phyloP scores from a whole-genome alignment of 2,888 invertebrate species.

The Neoascia interrupta region DNA sequence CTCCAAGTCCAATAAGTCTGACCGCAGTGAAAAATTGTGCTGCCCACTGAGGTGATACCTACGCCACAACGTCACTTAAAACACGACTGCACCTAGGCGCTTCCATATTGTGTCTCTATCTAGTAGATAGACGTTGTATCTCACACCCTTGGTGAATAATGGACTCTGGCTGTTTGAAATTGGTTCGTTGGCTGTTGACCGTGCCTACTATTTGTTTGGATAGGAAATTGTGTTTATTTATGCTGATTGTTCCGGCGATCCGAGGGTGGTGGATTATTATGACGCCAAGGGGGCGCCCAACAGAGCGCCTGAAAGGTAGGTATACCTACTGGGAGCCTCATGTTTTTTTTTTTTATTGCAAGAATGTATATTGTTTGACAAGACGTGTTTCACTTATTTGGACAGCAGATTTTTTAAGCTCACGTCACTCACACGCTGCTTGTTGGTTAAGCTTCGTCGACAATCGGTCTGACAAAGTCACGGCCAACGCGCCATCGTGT shows the following conservation, averaged over 20 bases:
- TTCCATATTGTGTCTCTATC: too few species aligned
- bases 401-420: slow-evolving; percentile 10
- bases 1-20: not conserved
- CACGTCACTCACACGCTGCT: not conserved
- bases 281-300: not conserved
- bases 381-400: slow-evolving; percentile 41
- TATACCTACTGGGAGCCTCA: too few species aligned
- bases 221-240: slow-evolving; percentile 49
- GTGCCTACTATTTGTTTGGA: slow-evolving; percentile 40
- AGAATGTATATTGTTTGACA: slow-evolving; percentile 40
- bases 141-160: slow-evolving; percentile 14
- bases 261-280: not conserved
- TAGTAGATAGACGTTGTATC: too few species aligned
- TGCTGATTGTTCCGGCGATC: slow-evolving; percentile 39
- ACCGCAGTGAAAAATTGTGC: not conserved
- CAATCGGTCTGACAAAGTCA: slow-evolving; percentile 40
- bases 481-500: slow-evolving; percentile 9
- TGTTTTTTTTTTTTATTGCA: too few species aligned
- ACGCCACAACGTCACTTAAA: too few species aligned
- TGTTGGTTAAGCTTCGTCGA: too few species aligned
- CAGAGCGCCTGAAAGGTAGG: not conserved
- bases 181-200: not conserved
- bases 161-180: slow-evolving; percentile 1
- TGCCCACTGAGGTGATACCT: too few species aligned
- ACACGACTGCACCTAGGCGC: not conserved